Percentiles rank a stretch among this genome's conserved stretches.
Evolutionary conservation across 2,888 invertebrate genomes (phyloP).

Genomic region (Nasonia oneida): DNA sequence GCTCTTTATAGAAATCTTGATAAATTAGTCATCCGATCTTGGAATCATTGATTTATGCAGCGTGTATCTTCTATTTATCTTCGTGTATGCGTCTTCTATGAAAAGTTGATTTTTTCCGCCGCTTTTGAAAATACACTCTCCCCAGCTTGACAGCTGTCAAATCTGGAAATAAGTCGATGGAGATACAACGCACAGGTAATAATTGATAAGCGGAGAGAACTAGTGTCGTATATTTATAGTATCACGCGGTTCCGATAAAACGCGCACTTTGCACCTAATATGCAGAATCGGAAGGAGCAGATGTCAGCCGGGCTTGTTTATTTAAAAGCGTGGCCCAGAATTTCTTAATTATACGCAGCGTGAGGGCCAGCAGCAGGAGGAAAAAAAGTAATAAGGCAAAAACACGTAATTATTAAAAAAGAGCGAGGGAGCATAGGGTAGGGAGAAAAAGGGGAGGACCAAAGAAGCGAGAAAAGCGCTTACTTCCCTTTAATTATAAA

Average conservation of each 20-base stretch:
- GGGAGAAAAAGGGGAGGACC: constrained; percentile 35
- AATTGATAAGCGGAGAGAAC: background rate
- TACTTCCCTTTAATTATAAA: constrained; percentile 64
- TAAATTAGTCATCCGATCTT: background rate
- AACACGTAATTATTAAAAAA: constrained; percentile 60
- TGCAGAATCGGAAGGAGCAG: background rate
- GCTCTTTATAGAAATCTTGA: background rate
- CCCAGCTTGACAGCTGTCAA: background rate
- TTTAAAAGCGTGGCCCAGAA: constrained; percentile 50
- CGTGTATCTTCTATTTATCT: background rate
- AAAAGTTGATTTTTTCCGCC: background rate
- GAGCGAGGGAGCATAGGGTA: background rate
- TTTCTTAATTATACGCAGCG: constrained; percentile 56
- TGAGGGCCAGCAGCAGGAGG: background rate
- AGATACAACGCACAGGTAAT: background rate
- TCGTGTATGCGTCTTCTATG: background rate
- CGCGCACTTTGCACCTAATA: too few species aligned
- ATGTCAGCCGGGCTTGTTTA: constrained; percentile 16
- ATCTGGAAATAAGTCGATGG: background rate
- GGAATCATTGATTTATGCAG: background rate
- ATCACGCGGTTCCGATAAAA: too few species aligned
- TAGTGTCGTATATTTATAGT: background rate
- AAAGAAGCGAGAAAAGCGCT: constrained; percentile 62
- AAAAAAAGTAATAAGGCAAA: constrained; percentile 52
- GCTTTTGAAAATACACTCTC: background rate